Evolutionary conservation across 2,797 vertebrate species (phyloP).

Genomic region (Mus minutoides): DNA sequence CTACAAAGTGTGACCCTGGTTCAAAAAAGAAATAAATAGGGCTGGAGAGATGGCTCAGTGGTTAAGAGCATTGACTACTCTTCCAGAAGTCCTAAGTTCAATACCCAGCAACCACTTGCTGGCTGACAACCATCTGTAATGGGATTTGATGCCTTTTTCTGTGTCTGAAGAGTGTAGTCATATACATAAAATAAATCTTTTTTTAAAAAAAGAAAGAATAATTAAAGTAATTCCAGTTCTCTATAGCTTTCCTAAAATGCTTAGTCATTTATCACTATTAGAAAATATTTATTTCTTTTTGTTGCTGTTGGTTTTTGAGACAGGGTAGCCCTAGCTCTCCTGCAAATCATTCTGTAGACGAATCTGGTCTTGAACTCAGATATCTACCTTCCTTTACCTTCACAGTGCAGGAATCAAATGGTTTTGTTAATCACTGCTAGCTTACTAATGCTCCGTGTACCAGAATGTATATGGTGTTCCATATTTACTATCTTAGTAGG

Average conservation of each 20-base stretch:
- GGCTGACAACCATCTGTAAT: neutral
- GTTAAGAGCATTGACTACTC: neutral
- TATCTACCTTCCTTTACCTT: neutral
- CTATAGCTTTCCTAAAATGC: conserved; percentile 19
- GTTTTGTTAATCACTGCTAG: neutral
- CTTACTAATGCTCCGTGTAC: neutral
- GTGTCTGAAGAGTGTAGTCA: neutral
- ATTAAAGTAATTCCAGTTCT: neutral
- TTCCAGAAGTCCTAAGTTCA: conserved; percentile 10
- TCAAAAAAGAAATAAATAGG: neutral
- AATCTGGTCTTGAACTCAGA: neutral
- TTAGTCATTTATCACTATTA: conserved; percentile 46
- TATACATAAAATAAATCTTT: neutral
- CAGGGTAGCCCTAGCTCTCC: neutral
- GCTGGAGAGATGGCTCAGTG: neutral
- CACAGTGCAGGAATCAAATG: neutral
- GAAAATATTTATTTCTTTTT: conserved; percentile 23
- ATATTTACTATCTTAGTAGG: conserved; percentile 59
- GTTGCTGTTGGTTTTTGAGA: neutral
- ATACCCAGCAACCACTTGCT: neutral
- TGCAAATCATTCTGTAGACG: neutral
- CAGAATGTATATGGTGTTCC: neutral
- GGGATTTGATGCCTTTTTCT: neutral
- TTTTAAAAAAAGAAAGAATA: neutral
- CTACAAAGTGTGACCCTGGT: neutral